Conservation (phyloP, 2,113 vertebrate species). For the Pantherophis guttatus region DNA sequence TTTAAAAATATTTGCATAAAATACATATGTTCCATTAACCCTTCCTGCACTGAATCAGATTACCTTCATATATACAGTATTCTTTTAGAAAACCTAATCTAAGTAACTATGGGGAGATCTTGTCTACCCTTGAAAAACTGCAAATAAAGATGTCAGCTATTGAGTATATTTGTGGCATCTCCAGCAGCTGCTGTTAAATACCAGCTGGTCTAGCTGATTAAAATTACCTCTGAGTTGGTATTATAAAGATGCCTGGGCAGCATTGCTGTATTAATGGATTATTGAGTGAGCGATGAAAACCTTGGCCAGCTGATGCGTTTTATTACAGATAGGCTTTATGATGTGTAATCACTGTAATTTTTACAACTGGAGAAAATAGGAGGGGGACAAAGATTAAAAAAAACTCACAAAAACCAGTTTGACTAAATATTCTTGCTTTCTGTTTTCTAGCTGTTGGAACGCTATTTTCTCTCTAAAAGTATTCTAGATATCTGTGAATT, state of each 20-base stretch:
- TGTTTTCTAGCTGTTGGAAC: constrained; percentile 58
- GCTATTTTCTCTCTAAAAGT: constrained; percentile 30
- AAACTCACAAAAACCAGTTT: constrained; percentile 66
- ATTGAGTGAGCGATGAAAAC: constrained; percentile 88
- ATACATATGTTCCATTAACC: constrained; percentile 53
- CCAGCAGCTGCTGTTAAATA: constrained; percentile 88
- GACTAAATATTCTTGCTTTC: constrained; percentile 58
- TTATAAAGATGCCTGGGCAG: constrained; percentile 87
- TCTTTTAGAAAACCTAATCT: constrained; percentile 68
- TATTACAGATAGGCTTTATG: constrained; percentile 87
- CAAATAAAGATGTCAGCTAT: constrained; percentile 87
- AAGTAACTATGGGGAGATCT: constrained; percentile 82
- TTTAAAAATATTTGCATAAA: constrained; percentile 52
- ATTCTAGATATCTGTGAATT: constrained; percentile 38
- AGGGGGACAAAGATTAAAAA: constrained; percentile 66
- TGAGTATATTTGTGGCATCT: constrained; percentile 85
- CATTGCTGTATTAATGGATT: constrained; percentile 88
- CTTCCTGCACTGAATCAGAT: constrained; percentile 51
- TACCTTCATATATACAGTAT: constrained; percentile 54
- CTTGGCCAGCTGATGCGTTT: constrained; percentile 88
- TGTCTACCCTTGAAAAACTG: constrained; percentile 83
- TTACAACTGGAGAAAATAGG: constrained; percentile 80
- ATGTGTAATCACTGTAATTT: constrained; percentile 87
- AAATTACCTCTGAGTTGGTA: constrained; percentile 88
- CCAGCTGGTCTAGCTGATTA: constrained; percentile 90